phyloP scores from a whole-genome alignment of 2,888 invertebrate genomes.

The Cerceris rybyensis region DNA sequence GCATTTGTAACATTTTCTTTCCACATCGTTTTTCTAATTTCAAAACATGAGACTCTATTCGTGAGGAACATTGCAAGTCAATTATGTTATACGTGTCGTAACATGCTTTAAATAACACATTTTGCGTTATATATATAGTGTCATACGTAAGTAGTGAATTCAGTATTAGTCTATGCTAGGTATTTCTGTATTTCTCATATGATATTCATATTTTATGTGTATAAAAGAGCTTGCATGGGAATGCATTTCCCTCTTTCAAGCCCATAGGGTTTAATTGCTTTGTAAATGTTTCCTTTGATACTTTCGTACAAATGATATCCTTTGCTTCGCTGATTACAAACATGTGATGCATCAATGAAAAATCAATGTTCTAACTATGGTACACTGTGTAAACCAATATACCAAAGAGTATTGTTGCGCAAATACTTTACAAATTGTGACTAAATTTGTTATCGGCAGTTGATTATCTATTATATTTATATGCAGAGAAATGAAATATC shows the following conservation, averaged over 20 bases:
- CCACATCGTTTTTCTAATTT: neutral
- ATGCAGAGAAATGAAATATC: constrained; percentile 28
- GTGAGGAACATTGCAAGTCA: constrained; percentile 6
- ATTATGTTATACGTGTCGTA: constrained; percentile 5
- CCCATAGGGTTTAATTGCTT: neutral
- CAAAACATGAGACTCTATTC: constrained; percentile 18
- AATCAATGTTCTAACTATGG: constrained; percentile 25
- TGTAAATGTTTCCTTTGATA: neutral
- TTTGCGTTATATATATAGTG: constrained; percentile 14
- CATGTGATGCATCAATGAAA: too few species aligned
- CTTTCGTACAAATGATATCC: neutral
- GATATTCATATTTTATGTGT: neutral
- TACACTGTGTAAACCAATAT: constrained; percentile 31
- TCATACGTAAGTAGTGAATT: constrained; percentile 11
- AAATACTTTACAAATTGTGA: constrained; percentile 42
- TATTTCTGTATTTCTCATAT: constrained; percentile 1
- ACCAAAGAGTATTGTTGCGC: constrained; percentile 55
- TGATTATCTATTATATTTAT: constrained; percentile 48
- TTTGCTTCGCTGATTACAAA: constrained; percentile 4
- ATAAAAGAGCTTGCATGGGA: neutral
- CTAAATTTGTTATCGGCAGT: constrained; percentile 44
- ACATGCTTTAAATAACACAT: neutral
- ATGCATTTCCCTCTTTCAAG: neutral
- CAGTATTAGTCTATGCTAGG: constrained; percentile 16
- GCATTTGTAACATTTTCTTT: neutral